Conservation (phyloP, 2,113 vertebrate species). For the Panthera uncia region DNA sequence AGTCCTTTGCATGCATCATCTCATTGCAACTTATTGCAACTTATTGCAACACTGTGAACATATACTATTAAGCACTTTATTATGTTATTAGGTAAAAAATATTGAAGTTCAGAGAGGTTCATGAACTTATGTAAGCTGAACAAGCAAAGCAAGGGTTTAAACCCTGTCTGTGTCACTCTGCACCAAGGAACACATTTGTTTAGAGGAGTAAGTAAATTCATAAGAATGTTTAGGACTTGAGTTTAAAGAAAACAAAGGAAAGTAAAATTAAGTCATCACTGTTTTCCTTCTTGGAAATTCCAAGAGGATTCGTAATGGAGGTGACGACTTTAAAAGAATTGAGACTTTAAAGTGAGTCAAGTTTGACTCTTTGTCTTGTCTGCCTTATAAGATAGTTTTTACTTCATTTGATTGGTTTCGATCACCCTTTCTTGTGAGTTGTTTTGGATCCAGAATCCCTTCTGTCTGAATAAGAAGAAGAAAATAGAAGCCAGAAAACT, state of each 20-base stretch:
- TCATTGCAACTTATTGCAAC: background rate
- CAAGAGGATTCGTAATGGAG: background rate
- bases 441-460: constrained; percentile 14
- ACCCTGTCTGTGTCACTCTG: background rate
- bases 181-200: background rate
- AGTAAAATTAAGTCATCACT: background rate
- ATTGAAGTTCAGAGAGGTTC: background rate
- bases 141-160: background rate
- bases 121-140: background rate
- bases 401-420: background rate
- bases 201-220: background rate
- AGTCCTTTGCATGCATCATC: background rate
- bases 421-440: background rate
- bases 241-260: background rate
- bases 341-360: background rate
- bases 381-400: background rate
- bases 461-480: constrained; percentile 23
- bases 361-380: background rate
- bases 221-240: background rate
- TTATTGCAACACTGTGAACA: background rate
- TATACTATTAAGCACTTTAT: background rate
- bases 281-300: background rate
- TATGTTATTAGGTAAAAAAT: constrained; percentile 30
- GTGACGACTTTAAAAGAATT: background rate
- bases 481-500: constrained; percentile 38